Evolutionary conservation across 2,113 vertebrate genomes (phyloP), one percentile per base, ranked within the genome.

Genomic region (Panurus biarmicus): DNA sequence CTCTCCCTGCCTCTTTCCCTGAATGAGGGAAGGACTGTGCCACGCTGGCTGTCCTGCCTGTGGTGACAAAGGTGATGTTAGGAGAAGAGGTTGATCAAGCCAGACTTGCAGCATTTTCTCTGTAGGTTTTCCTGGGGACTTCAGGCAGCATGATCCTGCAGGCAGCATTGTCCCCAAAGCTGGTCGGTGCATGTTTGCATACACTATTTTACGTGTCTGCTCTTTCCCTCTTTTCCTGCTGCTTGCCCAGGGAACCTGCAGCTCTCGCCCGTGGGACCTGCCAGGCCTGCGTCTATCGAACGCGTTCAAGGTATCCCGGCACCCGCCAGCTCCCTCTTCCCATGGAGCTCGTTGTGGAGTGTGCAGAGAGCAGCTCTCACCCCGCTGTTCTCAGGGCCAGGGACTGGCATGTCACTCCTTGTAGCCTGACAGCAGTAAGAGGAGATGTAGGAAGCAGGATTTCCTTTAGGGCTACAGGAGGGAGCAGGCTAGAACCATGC

Each of bases 201-300:
- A 96, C 96, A 94, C 96, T 94, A 83, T 97, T 98, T 98, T 92
- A 98, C 89, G 97, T 97, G 95, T 97, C 96, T 96, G 95, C 97
- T 98, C 93, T 98, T 98, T 97, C 93, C 97, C 98, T 97, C 96
- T 98, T 95, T 98, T 97, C 97, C 97, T 97, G 96, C 98, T 98
- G 98, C 98, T 98, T 97, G 96, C 98, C 98, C 98, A 99, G 99
- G 99, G 98, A 98, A 98, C 98, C 98, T 99, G 97, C 99, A 99
- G 98, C 98, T 99, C 98, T 99, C 99, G 97, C 99, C 99, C 96
- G 98, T 99, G 98, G 99, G 99, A 99, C 98, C 99, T 66, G 97
- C 99, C 95, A 98, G 98, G 97, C 99, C 98, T 98, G 98, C 98
- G 94, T 98, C 98, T 97, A 98, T 99, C 98, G 99, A 99, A 97